phyloP scores from a whole-genome alignment of 2,888 invertebrate genomes.

The Melitaea athalia region DNA sequence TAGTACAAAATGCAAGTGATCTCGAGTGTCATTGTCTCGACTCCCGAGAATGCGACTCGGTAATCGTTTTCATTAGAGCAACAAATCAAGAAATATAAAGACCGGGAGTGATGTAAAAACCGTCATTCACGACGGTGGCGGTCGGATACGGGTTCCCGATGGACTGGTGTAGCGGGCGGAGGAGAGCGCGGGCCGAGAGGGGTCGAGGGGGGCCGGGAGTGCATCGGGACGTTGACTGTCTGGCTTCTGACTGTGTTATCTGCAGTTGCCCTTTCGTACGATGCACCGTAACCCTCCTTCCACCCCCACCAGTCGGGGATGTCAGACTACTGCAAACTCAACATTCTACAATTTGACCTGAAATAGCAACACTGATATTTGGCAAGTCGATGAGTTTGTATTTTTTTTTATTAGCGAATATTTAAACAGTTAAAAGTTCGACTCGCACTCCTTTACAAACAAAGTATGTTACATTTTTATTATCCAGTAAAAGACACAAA shows the following conservation, averaged over 20 bases:
- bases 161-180: constrained; percentile 48
- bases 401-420: neutral
- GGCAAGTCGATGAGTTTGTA: constrained; percentile 28
- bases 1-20: constrained; percentile 34
- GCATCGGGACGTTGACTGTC: constrained; percentile 82
- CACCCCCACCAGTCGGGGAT: constrained; percentile 60
- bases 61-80: constrained; percentile 72
- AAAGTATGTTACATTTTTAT: too few species aligned
- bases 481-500: too few species aligned
- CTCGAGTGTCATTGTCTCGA: constrained; percentile 60
- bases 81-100: constrained; percentile 59
- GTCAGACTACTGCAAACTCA: constrained; percentile 68
- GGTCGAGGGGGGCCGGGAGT: constrained; percentile 56
- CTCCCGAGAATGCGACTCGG: constrained; percentile 69
- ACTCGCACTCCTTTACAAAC: too few species aligned
- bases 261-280: constrained; percentile 82
- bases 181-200: constrained; percentile 43
- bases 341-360: constrained; percentile 72
- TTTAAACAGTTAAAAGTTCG: neutral
- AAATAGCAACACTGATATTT: constrained; percentile 47
- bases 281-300: constrained; percentile 76
- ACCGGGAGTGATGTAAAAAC: constrained; percentile 63
- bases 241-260: constrained; percentile 77
- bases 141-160: constrained; percentile 74
- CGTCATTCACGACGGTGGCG: constrained; percentile 57